A percentile compares a stretch with the other conserved stretches of the same genome.
These are phyloP conservation scores for Cyprinella venusta DNA, from an alignment of 2,797 vertebrate species.

Conservation along the genomic window DNA sequence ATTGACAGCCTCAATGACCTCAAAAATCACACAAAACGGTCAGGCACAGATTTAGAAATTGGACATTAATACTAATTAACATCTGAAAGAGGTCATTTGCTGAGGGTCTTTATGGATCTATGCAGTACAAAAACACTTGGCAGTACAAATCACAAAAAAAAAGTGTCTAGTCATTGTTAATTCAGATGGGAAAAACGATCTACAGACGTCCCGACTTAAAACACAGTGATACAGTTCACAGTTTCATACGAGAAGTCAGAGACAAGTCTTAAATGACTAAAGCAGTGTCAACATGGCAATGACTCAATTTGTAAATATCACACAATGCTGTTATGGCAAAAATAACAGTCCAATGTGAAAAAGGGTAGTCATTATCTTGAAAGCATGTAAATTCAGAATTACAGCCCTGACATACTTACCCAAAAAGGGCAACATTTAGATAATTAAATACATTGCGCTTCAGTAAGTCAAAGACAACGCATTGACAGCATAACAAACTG, in stretches of 20 bases:
- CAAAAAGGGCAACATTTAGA: slow-evolving; percentile 69
- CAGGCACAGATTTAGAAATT: slow-evolving; percentile 60
- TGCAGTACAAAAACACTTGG: slow-evolving; percentile 35
- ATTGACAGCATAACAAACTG: slow-evolving; percentile 66
- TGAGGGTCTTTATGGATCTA: neutral
- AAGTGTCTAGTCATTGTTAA: slow-evolving; percentile 25
- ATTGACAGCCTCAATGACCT: slow-evolving; percentile 86
- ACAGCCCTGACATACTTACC: slow-evolving; percentile 79
- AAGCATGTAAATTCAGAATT: slow-evolving; percentile 37
- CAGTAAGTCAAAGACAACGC: slow-evolving; percentile 71
- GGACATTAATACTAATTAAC: slow-evolving; percentile 58
- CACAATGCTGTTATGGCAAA: slow-evolving; percentile 43
- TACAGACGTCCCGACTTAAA: slow-evolving; percentile 26
- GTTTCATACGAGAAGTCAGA: slow-evolving; percentile 18
- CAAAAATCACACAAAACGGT: slow-evolving; percentile 36
- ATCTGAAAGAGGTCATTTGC: slow-evolving; percentile 10
- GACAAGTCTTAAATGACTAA: slow-evolving; percentile 34
- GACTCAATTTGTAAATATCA: slow-evolving; percentile 39
- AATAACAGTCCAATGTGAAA: slow-evolving; percentile 63
- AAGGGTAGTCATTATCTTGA: slow-evolving; percentile 46
- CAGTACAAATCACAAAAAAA: slow-evolving; percentile 25
- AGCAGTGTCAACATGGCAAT: slow-evolving; percentile 48
- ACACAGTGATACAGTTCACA: slow-evolving; percentile 29
- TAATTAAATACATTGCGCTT: slow-evolving; percentile 65
- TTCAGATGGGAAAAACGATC: slow-evolving; percentile 2